Conservation (phyloP, 2,113 vertebrate species). For the Rhombomys opimus region DNA sequence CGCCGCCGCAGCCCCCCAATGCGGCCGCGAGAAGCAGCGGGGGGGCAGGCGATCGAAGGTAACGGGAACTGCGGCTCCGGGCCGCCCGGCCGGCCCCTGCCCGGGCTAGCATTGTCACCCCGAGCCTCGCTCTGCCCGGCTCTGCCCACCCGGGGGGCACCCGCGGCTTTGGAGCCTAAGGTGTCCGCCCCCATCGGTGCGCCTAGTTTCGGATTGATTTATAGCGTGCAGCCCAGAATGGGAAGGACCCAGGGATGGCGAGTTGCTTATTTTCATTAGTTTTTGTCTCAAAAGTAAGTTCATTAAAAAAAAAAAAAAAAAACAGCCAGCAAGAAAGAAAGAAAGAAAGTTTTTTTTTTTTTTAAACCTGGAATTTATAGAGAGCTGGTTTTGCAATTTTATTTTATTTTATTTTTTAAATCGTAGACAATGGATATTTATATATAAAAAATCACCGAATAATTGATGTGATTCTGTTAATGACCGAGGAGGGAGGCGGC, state of each 20-base stretch:
- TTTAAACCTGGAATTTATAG: constrained; percentile 44
- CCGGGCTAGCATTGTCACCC: constrained; percentile 76
- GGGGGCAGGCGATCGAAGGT: constrained; percentile 87
- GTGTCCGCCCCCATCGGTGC: constrained; percentile 1
- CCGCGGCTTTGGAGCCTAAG: constrained; percentile 15
- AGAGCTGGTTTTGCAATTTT: background rate
- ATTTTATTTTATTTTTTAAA: background rate
- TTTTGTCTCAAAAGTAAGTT: constrained; percentile 81
- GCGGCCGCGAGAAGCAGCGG: constrained; percentile 78
- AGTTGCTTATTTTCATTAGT: constrained; percentile 76
- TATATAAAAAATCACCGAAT: background rate
- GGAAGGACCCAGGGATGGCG: constrained; percentile 32
- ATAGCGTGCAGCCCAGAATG: constrained; percentile 52
- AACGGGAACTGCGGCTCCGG: constrained; percentile 80
- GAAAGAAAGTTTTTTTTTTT: constrained; percentile 65
- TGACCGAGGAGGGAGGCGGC: constrained; percentile 23
- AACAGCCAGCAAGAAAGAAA: constrained; percentile 35
- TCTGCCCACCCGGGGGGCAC: constrained; percentile 67
- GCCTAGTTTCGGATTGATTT: constrained; percentile 62
- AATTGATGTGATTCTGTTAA: constrained; percentile 19
- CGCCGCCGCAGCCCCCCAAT: constrained; percentile 20
- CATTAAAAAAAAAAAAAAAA: constrained; percentile 63
- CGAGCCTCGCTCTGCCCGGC: constrained; percentile 63
- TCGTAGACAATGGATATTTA: constrained; percentile 28
- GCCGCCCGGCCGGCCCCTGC: constrained; percentile 76